Evolutionary conservation across 2,888 invertebrate species (phyloP).

Genomic region (Malacosoma neustria): DNA sequence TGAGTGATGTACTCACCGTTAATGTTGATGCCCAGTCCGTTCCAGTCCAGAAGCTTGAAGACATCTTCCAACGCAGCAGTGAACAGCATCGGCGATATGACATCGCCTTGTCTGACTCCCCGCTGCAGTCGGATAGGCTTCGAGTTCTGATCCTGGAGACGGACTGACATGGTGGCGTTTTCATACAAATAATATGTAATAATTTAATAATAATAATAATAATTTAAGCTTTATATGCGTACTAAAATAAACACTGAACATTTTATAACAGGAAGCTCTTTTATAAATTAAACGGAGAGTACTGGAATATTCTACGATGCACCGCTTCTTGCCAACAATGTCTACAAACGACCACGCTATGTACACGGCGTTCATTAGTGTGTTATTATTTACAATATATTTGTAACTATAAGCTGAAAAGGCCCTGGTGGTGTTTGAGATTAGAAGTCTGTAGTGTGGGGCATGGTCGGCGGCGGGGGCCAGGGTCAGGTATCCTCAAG

Average conservation of each 20-base stretch:
- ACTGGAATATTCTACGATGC: not conserved
- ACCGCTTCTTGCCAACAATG: conserved; percentile 5
- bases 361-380: not conserved
- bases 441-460: conserved; percentile 58
- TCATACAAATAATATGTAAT: too few relatives aligned
- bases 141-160: too few relatives aligned
- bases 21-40: too few relatives aligned
- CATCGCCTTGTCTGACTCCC: too few relatives aligned
- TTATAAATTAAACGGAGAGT: conserved; percentile 16
- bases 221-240: conserved; percentile 19
- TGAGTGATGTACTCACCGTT: too few relatives aligned
- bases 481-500: conserved; percentile 41
- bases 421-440: conserved; percentile 2
- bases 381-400: not conserved
- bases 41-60: too few relatives aligned
- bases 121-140: too few relatives aligned
- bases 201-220: too few relatives aligned
- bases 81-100: too few relatives aligned
- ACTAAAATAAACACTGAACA: conserved; percentile 19
- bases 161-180: too few relatives aligned
- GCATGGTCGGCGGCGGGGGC: conserved; percentile 37
- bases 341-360: not conserved
- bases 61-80: too few relatives aligned
- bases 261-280: conserved; percentile 34
- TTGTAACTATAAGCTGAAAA: not conserved